Conservation (phyloP, 2,797 vertebrate species). For the Aulostomus chinensis region DNA sequence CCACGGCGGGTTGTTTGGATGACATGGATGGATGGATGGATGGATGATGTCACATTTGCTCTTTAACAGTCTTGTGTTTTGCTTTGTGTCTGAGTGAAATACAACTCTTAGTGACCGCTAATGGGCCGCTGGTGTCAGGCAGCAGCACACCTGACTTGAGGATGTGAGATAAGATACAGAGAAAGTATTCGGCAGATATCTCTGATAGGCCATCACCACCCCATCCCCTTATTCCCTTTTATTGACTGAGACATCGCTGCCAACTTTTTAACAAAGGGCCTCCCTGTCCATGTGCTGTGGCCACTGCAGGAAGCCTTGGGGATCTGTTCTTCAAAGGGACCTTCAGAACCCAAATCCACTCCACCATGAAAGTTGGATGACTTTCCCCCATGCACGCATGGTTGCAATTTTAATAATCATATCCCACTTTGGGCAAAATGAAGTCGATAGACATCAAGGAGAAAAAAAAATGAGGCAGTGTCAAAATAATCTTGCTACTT, state of each 20-base stretch:
- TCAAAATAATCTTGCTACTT: conserved; percentile 68
- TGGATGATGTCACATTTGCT: no score
- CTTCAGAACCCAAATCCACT: conserved; percentile 53
- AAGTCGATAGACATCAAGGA: conserved; percentile 71
- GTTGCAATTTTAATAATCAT: conserved; percentile 81
- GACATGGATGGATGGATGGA: no score
- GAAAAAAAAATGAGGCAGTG: conserved; percentile 56
- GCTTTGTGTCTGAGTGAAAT: no score
- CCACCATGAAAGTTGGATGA: conserved; percentile 63
- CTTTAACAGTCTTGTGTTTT: no score
- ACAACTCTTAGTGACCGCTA: no score
- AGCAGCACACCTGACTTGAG: no score
- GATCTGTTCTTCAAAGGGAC: conserved; percentile 67
- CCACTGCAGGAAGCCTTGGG: conserved; percentile 42
- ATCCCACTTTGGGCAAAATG: conserved; percentile 71
- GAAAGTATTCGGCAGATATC: conserved; percentile 14
- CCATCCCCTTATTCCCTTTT: conserved; percentile 33
- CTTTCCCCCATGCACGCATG: conserved; percentile 72
- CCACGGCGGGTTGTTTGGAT: no score
- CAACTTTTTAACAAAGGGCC: conserved; percentile 58
- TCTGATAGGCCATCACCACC: conserved; percentile 24
- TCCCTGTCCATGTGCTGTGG: conserved; percentile 43
- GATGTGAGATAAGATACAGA: conserved; percentile 8
- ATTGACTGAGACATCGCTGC: conserved; percentile 42
- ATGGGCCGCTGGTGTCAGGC: no score